Evolutionary conservation across 2,888 invertebrate species (phyloP).

Genomic region (Deilephila elpenor): DNA sequence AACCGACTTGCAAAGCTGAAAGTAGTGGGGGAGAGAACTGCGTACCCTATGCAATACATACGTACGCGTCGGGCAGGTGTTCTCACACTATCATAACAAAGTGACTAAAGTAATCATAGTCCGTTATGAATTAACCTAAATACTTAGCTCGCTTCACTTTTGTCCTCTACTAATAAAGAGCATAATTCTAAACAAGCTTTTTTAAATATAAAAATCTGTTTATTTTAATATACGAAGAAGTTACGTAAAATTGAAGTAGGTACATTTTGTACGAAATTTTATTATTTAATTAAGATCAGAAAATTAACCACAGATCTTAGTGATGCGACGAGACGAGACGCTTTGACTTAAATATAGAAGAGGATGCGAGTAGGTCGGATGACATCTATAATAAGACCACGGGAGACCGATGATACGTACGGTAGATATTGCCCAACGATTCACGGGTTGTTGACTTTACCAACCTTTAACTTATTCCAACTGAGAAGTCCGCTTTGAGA

Average conservation of each 20-base stretch:
- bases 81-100: not conserved
- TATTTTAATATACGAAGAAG: too few species aligned
- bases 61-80: not conserved
- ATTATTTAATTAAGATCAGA: conserved; percentile 41
- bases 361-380: conserved; percentile 82
- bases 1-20: not conserved
- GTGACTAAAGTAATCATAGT: not conserved
- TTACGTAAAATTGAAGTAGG: not conserved
- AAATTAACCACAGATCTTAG: conserved; percentile 58
- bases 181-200: too few species aligned
- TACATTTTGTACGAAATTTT: not conserved
- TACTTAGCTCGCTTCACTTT: too few species aligned
- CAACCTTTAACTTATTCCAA: conserved; percentile 35
- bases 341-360: conserved; percentile 80
- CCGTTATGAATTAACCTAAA: too few species aligned
- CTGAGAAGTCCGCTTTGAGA: conserved; percentile 21
- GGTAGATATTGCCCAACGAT: conserved; percentile 76
- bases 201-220: too few species aligned
- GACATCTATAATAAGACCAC: conserved; percentile 84
- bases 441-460: conserved; percentile 78
- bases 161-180: too few species aligned
- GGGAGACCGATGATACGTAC: conserved; percentile 77
- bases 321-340: conserved; percentile 64
- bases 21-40: not conserved
- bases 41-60: too few species aligned